Evolutionary conservation across 2,113 vertebrate species (phyloP).

Genomic region (Atractosteus spatula): DNA sequence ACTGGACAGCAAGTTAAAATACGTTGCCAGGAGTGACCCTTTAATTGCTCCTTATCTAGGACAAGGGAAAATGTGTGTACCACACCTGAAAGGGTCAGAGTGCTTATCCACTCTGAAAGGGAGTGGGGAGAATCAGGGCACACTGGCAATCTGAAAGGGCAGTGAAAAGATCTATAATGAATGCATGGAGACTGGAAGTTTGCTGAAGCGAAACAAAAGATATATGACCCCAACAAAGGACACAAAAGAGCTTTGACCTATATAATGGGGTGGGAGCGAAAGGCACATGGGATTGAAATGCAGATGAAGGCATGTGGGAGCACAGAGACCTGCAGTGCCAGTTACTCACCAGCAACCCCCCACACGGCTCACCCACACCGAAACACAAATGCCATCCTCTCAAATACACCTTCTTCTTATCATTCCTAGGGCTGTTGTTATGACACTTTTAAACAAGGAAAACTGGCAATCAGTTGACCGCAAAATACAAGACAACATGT

Average conservation of each 20-base stretch:
- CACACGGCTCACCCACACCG: slow-evolving; percentile 21
- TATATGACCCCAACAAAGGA: slow-evolving; percentile 32
- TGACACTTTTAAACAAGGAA: not conserved
- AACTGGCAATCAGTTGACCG: no score
- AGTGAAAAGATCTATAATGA: slow-evolving; percentile 8
- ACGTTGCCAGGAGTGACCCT: no score
- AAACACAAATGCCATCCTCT: slow-evolving; percentile 13
- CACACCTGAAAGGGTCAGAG: not conserved
- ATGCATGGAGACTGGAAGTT: slow-evolving; percentile 16
- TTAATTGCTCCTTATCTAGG: not conserved
- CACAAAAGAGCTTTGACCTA: slow-evolving; percentile 49
- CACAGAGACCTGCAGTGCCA: slow-evolving; percentile 45
- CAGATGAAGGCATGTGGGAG: slow-evolving; percentile 25
- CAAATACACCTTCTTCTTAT: slow-evolving; percentile 23
- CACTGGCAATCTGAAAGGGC: not conserved
- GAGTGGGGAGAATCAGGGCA: not conserved
- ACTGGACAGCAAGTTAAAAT: no score
- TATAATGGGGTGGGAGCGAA: slow-evolving; percentile 40
- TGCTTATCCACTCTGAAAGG: not conserved
- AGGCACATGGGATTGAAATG: slow-evolving; percentile 33
- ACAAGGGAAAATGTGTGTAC: not conserved
- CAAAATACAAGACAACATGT: no score
- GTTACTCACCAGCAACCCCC: slow-evolving; percentile 38
- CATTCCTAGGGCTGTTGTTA: slow-evolving; percentile 19
- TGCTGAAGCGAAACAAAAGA: slow-evolving; percentile 31